These are phyloP conservation scores for Ctenopoma multispine DNA, from an alignment of 2,797 vertebrate genomes.

Conservation along the genomic window DNA sequence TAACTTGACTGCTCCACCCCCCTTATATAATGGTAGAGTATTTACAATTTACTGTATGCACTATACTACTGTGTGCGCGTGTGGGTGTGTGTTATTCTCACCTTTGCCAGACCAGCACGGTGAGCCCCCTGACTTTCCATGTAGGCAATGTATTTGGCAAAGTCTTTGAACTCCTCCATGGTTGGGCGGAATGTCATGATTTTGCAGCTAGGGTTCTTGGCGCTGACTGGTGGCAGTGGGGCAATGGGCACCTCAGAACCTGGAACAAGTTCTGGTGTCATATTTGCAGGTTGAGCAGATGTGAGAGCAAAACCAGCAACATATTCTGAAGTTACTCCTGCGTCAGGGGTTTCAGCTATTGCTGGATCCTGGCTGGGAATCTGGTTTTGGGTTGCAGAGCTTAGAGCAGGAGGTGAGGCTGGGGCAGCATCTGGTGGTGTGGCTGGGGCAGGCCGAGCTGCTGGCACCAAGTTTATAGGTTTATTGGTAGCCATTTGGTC, in stretches of 20 bases:
- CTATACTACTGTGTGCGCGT: background rate
- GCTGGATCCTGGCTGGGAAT: conserved; percentile 41
- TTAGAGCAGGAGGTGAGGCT: conserved; percentile 34
- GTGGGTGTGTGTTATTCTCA: conserved; percentile 22
- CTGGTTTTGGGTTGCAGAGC: conserved; percentile 36
- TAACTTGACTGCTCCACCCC: too few relatives aligned
- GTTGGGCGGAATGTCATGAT: conserved; percentile 98
- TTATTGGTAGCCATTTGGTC: conserved; percentile 70
- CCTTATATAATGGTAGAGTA: too few relatives aligned
- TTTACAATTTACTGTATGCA: too few relatives aligned
- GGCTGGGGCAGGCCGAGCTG: conserved; percentile 44
- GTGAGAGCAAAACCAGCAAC: conserved; percentile 25
- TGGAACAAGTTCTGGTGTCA: conserved; percentile 6
- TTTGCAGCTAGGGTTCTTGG: conserved; percentile 93
- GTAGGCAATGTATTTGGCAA: conserved; percentile 91
- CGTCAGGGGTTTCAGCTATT: conserved; percentile 37
- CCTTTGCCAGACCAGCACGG: conserved; percentile 88
- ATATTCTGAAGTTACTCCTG: conserved; percentile 20
- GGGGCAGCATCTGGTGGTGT: conserved; percentile 20
- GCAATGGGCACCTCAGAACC: conserved; percentile 26
- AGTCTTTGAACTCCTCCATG: conserved; percentile 95
- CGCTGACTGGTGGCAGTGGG: conserved; percentile 60
- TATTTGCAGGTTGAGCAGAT: conserved; percentile 16
- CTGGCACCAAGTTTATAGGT: conserved; percentile 57
- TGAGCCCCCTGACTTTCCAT: conserved; percentile 97